Conservation (phyloP, 2,888 invertebrate species). For the Brachyopa scutellaris region DNA sequence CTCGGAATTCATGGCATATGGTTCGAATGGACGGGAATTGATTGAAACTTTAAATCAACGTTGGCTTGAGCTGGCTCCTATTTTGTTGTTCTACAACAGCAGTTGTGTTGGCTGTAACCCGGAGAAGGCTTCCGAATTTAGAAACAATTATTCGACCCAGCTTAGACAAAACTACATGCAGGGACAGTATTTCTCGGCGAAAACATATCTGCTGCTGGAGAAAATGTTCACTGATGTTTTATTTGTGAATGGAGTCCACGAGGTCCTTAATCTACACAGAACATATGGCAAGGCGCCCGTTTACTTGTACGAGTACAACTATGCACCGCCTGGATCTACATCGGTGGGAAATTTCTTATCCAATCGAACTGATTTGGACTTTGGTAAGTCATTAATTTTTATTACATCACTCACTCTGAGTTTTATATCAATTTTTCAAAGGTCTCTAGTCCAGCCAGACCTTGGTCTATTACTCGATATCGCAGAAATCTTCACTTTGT, state of each 20-base stretch:
- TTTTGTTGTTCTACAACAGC: constrained; percentile 57
- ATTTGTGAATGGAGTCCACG: constrained; percentile 84
- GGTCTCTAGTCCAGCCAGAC: too few relatives aligned
- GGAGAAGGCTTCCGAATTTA: background rate
- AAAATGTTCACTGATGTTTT: constrained; percentile 86
- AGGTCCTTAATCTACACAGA: constrained; percentile 84
- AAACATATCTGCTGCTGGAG: constrained; percentile 78
- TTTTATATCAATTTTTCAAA: too few relatives aligned
- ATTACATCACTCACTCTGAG: too few relatives aligned
- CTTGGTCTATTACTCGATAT: too few relatives aligned
- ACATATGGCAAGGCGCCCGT: constrained; percentile 83
- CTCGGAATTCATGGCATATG: constrained; percentile 80
- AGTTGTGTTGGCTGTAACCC: background rate
- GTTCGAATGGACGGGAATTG: constrained; percentile 76
- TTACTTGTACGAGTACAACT: constrained; percentile 85
- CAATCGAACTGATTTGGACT: constrained; percentile 79
- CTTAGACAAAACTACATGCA: constrained; percentile 78
- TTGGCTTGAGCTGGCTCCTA: constrained; percentile 82
- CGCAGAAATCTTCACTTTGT: too few relatives aligned
- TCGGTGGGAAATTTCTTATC: constrained; percentile 84
- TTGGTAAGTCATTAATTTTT: constrained; percentile 82
- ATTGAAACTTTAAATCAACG: constrained; percentile 81
- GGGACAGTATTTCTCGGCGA: constrained; percentile 82
- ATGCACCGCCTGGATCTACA: constrained; percentile 83
- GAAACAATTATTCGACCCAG: background rate